Conservation (phyloP, 2,113 vertebrate genomes). For the Coregonus clupeaformis region DNA sequence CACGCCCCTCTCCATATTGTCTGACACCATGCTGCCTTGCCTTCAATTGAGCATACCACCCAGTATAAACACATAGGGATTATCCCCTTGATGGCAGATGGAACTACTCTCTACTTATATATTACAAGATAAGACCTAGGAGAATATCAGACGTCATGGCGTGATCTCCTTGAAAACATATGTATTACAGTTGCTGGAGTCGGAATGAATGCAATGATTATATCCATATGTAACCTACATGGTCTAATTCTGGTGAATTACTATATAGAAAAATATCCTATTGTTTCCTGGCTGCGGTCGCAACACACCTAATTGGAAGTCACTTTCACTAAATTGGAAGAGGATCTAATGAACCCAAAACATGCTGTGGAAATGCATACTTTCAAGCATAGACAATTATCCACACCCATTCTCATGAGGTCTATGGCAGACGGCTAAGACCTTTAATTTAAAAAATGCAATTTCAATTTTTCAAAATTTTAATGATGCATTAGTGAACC, state of each 20-base stretch:
- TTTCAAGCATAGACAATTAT: too few relatives aligned
- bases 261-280: not conserved
- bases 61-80: slow-evolving; percentile 50
- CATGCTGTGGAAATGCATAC: too few relatives aligned
- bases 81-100: slow-evolving; percentile 47
- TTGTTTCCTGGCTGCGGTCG: not conserved
- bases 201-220: not conserved
- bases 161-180: slow-evolving; percentile 42
- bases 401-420: too few relatives aligned
- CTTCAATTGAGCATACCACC: slow-evolving; percentile 10
- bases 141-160: slow-evolving; percentile 12
- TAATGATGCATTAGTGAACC: too few relatives aligned
- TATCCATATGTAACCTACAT: not conserved
- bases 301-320: not conserved
- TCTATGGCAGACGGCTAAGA: too few relatives aligned
- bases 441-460: too few relatives aligned
- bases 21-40: not conserved
- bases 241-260: not conserved
- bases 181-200: slow-evolving; percentile 41
- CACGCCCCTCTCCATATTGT: not conserved
- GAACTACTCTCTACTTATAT: slow-evolving; percentile 34
- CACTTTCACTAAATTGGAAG: not conserved
- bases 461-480: too few relatives aligned
- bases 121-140: slow-evolving; percentile 37
- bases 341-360: not conserved